Conservation (phyloP, 2,797 vertebrate genomes). For the Psittacula derbiana region DNA sequence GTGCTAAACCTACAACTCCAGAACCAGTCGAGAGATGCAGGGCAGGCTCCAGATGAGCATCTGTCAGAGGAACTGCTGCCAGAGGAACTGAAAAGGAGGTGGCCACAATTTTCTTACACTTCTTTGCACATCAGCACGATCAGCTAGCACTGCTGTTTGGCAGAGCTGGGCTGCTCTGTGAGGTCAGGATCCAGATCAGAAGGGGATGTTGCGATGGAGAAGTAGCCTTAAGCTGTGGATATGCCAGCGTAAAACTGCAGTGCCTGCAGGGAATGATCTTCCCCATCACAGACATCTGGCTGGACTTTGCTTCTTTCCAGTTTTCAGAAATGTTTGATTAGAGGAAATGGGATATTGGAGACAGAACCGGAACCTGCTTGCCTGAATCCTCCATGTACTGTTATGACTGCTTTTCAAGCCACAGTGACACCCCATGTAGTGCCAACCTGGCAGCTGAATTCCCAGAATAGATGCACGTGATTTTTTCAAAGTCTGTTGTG, state of each 20-base stretch:
- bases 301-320: not conserved
- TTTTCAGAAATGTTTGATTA: not conserved
- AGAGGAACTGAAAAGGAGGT: not conserved
- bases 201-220: not conserved
- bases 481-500: not conserved
- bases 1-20: not conserved
- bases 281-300: not conserved
- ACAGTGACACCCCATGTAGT: not conserved
- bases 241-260: not conserved
- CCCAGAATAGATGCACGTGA: conserved; percentile 38
- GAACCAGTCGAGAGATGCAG: not conserved
- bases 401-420: not conserved
- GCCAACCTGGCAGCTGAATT: conserved; percentile 35
- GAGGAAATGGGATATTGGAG: not conserved
- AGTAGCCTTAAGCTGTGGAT: not conserved
- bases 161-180: not conserved
- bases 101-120: rapidly evolving
- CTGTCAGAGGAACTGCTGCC: not conserved
- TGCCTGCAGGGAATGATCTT: not conserved
- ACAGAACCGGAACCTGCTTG: not conserved
- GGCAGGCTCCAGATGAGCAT: not conserved
- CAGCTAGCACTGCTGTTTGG: not conserved
- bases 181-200: not conserved
- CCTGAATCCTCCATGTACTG: not conserved
- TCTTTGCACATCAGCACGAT: not conserved